Evolutionary conservation across 2,797 vertebrate genomes (phyloP), one percentile per base, ranked within the genome.

Genomic region (Tympanoctomys barrerae): DNA sequence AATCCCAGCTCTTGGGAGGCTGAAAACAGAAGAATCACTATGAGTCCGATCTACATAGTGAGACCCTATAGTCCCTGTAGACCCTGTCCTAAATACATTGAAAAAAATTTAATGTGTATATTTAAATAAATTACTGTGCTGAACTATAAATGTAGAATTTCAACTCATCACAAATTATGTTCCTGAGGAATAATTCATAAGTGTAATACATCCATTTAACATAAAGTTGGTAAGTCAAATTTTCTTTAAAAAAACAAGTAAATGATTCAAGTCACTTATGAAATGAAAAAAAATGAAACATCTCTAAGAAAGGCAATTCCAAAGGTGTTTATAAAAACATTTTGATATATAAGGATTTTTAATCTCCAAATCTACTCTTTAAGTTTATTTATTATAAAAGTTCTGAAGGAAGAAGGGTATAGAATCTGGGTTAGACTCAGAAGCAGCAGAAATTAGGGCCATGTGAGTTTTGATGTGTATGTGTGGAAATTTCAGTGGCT

Each of bases 91-190:
- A 49, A 49, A 49, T 49, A 49, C 46, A 49, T 49, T 7, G 10
- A 49, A 49, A 49, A 28, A 81, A 42, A 42, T 42, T 13, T 68
- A 24, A 49, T 14, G 31, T 33, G 7, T 10, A 33, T 78, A 79
- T 90, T 28, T 49, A 83, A 80, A 94, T 36, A 80, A 88, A 31
- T 82, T 11, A 77, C 26, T 78, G 52, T 4, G 1, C 80, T 89
- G 31, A 66, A 90, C 11, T 85, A 78, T 81, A 95, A 89, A 85
- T 39, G 52, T 22, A 92, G 52, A 59, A 24, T 46, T 94, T 94
- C 59, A 66, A 61, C 1, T 89, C 92, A 82, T 3, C 81, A 90
- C n/a, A 88, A 85, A n/a, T 73, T 94, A 82, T 52, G 73, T n/a
- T 92, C n/a, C 28, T 92, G 24, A 4, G 85, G 91, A 93, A 59